Conservation (phyloP, 1,140 invertebrate genomes). For the Cryptotermes secundus region DNA sequence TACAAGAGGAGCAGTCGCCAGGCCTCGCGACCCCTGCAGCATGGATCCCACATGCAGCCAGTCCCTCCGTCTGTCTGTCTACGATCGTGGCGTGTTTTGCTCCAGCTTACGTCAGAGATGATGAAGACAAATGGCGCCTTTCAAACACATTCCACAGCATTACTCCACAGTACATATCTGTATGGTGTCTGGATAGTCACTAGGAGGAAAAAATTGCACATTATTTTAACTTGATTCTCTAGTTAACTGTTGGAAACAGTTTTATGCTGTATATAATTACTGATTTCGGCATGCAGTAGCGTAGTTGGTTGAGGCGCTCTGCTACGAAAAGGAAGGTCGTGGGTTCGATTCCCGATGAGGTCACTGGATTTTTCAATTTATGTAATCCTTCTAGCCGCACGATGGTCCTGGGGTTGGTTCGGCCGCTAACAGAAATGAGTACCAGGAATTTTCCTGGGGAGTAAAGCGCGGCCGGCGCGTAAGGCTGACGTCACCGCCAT, state of each 20-base stretch:
- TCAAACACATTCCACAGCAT: constrained; percentile 14
- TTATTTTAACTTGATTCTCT: not conserved
- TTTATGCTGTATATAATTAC: too few species aligned
- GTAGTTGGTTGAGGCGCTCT: too few species aligned
- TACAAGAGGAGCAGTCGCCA: not conserved
- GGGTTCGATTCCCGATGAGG: too few species aligned
- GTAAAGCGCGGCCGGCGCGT: too few species aligned
- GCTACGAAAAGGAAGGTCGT: too few species aligned
- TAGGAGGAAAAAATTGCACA: not conserved
- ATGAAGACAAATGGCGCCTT: constrained; percentile 14
- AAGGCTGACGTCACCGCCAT: too few species aligned
- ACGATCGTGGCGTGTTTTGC: not conserved
- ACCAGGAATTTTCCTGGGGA: too few species aligned
- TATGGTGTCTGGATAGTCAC: not conserved
- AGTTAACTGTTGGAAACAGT: not conserved
- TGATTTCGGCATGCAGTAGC: too few species aligned
- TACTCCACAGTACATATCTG: not conserved
- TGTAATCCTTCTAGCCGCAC: too few species aligned
- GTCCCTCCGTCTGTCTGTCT: not conserved
- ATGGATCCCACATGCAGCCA: not conserved
- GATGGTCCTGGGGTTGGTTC: too few species aligned
- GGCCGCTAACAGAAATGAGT: too few species aligned
- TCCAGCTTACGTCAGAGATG: constrained; percentile 14
- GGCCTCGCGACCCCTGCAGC: not conserved
- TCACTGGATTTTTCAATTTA: too few species aligned